A percentile compares a stretch with the other conserved stretches of the same genome.
Conservation (phyloP, 2,797 vertebrate genomes). For the Anguilla pacifica region DNA sequence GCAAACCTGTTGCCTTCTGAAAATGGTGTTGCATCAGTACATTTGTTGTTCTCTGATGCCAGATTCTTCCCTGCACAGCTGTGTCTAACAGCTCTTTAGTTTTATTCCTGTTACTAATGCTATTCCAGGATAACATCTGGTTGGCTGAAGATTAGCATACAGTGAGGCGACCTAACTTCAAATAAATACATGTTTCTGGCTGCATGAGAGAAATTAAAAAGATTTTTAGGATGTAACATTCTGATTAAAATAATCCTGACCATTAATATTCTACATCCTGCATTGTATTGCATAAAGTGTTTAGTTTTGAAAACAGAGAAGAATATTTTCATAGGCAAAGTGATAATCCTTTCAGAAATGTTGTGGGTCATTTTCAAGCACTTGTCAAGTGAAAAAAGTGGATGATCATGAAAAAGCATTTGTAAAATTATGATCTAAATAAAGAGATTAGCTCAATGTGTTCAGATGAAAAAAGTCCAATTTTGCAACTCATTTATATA, state of each 20-base stretch:
- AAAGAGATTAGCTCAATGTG: not conserved
- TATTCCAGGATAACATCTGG: constrained; percentile 13
- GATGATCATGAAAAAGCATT: not conserved
- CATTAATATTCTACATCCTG: not conserved
- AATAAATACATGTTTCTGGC: not conserved
- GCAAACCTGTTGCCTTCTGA: not conserved
- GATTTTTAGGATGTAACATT: not conserved
- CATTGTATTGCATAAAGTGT: not conserved
- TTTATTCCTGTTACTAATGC: not conserved
- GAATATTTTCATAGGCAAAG: not conserved
- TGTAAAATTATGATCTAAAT: not conserved
- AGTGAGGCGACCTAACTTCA: not conserved
- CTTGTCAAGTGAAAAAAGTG: not conserved
- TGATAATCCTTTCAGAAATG: not conserved
- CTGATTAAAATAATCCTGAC: constrained; percentile 11
- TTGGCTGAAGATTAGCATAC: not conserved
- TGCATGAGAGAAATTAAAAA: not conserved
- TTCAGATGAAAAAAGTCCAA: not conserved
- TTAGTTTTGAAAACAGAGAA: constrained; percentile 4
- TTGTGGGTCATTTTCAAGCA: constrained; percentile 8
- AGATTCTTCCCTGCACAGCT: not conserved
- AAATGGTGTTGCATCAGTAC: not conserved
- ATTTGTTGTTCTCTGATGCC: not conserved
- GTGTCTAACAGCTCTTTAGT: not conserved
- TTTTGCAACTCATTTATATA: not conserved